These are phyloP conservation scores for Sisor rabdophorus DNA, from an alignment of 2,113 vertebrate genomes.

Conservation along the genomic window DNA sequence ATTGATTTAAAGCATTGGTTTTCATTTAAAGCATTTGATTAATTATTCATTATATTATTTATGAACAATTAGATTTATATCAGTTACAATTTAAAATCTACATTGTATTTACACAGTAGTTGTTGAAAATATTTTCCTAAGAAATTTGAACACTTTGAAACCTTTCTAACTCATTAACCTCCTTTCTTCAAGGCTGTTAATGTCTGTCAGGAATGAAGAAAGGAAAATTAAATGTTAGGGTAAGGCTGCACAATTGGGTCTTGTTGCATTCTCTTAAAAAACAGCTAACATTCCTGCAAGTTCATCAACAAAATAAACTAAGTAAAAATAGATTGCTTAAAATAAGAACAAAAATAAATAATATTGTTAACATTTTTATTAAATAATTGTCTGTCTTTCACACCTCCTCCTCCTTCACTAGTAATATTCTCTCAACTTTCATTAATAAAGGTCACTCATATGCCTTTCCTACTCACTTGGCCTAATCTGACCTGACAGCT, in stretches of 20 bases:
- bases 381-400: slow-evolving; percentile 2
- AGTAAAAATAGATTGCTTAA: not conserved
- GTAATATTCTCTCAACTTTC: slow-evolving; percentile 24
- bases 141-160: not conserved
- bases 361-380: not conserved
- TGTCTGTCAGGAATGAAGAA: slow-evolving; percentile 60
- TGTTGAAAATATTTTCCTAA: not conserved
- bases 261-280: slow-evolving; percentile 73
- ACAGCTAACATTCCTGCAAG: slow-evolving; percentile 59
- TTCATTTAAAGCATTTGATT: not conserved
- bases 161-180: not conserved
- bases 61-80: not conserved
- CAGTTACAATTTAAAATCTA: not conserved
- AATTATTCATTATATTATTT: not conserved
- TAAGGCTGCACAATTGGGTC: slow-evolving; percentile 35
- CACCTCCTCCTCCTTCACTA: not conserved
- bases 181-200: slow-evolving; percentile 41
- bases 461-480: slow-evolving; percentile 65
- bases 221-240: slow-evolving; percentile 25
- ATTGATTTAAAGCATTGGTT: not conserved
- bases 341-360: not conserved
- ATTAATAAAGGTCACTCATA: slow-evolving; percentile 62
- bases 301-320: slow-evolving; percentile 58
- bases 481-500: slow-evolving; percentile 76
- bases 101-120: not conserved